Evolutionary conservation across 2,888 invertebrate species (phyloP), one percentile per base, ranked within the genome.

Genomic region (Epistrophe eligans): DNA sequence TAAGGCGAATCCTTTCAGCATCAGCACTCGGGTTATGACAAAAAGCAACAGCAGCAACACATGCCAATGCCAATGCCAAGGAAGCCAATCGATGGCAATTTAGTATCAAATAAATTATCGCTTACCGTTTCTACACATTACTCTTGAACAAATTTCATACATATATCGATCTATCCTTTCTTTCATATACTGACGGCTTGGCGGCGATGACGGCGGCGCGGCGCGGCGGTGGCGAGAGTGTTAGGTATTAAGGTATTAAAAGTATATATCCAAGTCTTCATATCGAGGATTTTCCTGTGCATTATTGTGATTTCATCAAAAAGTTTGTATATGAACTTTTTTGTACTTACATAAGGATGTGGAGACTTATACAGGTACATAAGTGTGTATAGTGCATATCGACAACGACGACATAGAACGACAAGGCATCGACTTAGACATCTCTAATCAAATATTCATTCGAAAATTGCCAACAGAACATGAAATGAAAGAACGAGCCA

Each of bases 371-470:
- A 17, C 2, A 48, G n/a, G 11, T 13, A 1, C 7, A 1, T 13
- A 6, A 10, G 8, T n/a, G 32, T 43, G 43, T 10, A 8, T 32
- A 7, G 17, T n/a, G 43, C n/a, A 15, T 55, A 13, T 38, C 52
- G 9, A 15, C 45, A n/a, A 28, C 4, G 28, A 57, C 2, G 32
- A n/a, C 57, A n/a, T n/a, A n/a, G n/a, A n/a, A n/a, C n/a, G n/a
- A n/a, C n/a, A n/a, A n/a, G n/a, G n/a, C n/a, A n/a, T n/a, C n/a
- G n/a, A n/a, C n/a, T n/a, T n/a, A n/a, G n/a, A n/a, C n/a, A n/a
- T n/a, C 24, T 82, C 52, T 52, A 76, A 87, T 87, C 82, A 83
- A 79, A 83, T 83, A 87, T 83, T 83, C 83, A 83, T 71, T 79
- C 52, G 72, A 58, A 85, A 82, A 83, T 76, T 87, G 87, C 83